Base-by-base conservation (phyloP, 2,797 vertebrate species). In the Tenualosa thibaudeaui region DNA sequence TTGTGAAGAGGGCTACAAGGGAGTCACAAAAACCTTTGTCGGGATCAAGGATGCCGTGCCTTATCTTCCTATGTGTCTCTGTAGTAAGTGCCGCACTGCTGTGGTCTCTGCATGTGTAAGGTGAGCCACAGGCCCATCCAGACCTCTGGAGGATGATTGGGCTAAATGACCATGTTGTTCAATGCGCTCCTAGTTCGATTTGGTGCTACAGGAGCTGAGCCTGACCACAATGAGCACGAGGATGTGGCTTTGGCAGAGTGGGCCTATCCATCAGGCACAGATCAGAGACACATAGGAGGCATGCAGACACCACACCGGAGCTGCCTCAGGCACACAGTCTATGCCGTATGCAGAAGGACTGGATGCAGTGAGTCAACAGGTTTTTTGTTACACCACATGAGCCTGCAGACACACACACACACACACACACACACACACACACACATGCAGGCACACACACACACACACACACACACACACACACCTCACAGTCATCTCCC, bases 401-500 rank as follows among this genome's bases (percentile, higher is more conserved):
- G 46, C 46, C 46, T 46, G 46, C 46, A n/a, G 12, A 40, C 51
- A 51, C n/a, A 26, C 49, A 37, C 24, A 19, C 53, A 82, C n/a
- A 82, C 60, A 62, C 84, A 22, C 65, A 53, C 31, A 31, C 31
- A 31, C 31, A 31, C 31, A 31, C 31, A 82, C n/a, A 82, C 60
- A 62, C 84, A 22, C 65, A 53, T 26, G 31, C 31, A 31, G 31
- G 31, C 31, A 31, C 31, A 31, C 31, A 31, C 31, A 31, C 31
- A 84, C 84, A 37, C 54, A 82, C 50, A 24, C 40, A 26, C 43
- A 43, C 19, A 75, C 85, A 6, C 82, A 81, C 43, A 89, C 90
- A 49, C 26, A 46, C 19, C 13, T 78, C 71, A 1, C 37, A 19
- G 60, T 54, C 81, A 56, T 83, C 85, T 90, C 68, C 83, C 86